Base-by-base conservation (phyloP, 2,113 vertebrate species). In the Dicrurus megarhynchus region DNA sequence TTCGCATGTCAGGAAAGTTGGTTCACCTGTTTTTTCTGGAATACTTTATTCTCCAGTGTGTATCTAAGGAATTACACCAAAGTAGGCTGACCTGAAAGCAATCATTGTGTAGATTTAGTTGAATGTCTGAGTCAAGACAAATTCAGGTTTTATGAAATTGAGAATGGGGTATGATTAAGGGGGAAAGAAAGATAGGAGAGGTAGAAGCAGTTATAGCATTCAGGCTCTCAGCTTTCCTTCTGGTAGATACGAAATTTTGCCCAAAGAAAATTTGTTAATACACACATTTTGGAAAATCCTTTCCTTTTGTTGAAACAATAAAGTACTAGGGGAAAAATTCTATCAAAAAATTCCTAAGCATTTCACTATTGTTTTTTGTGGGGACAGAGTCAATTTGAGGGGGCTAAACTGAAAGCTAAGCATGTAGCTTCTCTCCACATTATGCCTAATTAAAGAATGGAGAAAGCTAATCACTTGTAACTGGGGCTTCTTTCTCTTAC, bases 21-120 rank as follows among this genome's bases (percentile, higher is more conserved):
- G 46, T 93, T 92, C 92, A 93, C 88, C 83, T 93, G 85, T 77
- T 95, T 95, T 95, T 82, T n/a, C 91, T 92, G 94, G 91, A 96
- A 68, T 75, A 84, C 41, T 91, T 95, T 82, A 87, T 89, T 87
- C 80, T 74, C 65, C 41, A 15, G 15, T 73, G 84, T 42, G 32
- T 64, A 41, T 59, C 24, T 75, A 89, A 81, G n/a, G 55, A 94
- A 86, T 76, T 69, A 80, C 28, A 85, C 23, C 26, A 80, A 85
- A 83, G 49, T 16, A 88, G 44, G 46, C 59, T 93, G 88, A 80
- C 39, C 57, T 85, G 53, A 90, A 92, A 77, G 32, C 41, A 95
- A 56, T 92, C 33, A 67, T 63, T 79, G 44, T 87, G n/a, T 44
- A 84, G 67, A 53, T 73, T 86, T 83, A 73, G 30, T 60, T 92